phyloP scores from a whole-genome alignment of 2,113 vertebrate species.

The Caretta caretta region DNA sequence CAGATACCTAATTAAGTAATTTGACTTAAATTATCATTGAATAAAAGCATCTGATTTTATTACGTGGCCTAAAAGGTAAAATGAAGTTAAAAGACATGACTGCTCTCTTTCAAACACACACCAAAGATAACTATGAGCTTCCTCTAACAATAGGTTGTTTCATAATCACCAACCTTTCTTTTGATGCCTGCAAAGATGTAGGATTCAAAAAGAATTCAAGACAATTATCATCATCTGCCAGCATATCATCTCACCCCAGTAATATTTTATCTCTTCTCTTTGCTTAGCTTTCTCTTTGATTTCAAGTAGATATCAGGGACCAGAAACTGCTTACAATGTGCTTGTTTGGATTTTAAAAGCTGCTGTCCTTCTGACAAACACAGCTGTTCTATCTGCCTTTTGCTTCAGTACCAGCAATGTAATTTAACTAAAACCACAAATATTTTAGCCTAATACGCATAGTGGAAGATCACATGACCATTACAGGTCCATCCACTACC shows the following conservation, averaged over 20 bases:
- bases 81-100: neutral
- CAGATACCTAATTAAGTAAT: neutral
- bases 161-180: neutral
- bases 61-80: neutral
- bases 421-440: neutral
- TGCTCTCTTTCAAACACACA: neutral
- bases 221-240: neutral
- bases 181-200: neutral
- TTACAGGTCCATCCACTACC: neutral
- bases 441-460: neutral
- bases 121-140: rapidly evolving
- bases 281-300: neutral
- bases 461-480: neutral
- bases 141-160: neutral
- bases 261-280: neutral
- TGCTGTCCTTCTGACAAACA: neutral
- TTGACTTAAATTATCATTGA: neutral
- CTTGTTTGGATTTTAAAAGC: neutral
- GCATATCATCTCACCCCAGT: neutral
- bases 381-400: neutral
- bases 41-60: neutral
- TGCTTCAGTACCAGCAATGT: neutral
- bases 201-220: no score
- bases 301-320: neutral
- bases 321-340: neutral